A percentile compares a stretch with the other conserved stretches of the same genome.
These are phyloP conservation scores for Sylvia atricapilla DNA, from an alignment of 2,113 vertebrate species.

Conservation along the genomic window DNA sequence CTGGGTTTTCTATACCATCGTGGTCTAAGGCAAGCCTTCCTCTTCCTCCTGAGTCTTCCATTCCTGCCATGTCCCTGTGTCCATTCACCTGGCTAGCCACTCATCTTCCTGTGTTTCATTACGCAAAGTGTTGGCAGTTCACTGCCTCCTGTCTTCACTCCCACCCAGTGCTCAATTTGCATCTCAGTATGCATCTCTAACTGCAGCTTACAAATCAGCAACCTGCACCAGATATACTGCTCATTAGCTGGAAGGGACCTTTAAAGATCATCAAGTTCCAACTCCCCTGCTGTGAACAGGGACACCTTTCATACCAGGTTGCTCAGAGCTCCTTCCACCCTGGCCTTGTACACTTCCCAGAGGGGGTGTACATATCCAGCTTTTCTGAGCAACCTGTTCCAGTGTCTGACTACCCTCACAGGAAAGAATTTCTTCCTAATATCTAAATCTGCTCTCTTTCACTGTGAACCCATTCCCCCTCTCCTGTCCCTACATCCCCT, in stretches of 20 bases:
- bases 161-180: not conserved
- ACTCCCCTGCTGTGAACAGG: not conserved
- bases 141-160: not conserved
- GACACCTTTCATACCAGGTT: not conserved
- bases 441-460: not conserved
- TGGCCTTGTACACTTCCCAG: not conserved
- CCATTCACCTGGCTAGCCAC: not conserved
- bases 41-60: not conserved
- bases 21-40: not conserved
- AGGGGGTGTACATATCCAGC: accelerated
- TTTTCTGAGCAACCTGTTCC: not conserved
- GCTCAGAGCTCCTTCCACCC: not conserved
- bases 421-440: not conserved
- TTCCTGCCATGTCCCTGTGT: not conserved
- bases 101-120: not conserved
- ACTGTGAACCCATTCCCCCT: not conserved
- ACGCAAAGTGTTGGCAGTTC: not conserved
- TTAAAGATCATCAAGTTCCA: not conserved
- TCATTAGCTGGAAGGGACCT: not conserved
- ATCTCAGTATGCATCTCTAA: not conserved
- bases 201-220: not conserved
- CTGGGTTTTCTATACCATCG: not conserved
- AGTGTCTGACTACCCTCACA: not conserved
- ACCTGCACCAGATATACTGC: not conserved
- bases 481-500: not conserved